Base-by-base conservation (phyloP, 2,888 invertebrate species). In the Dasysyrphus albostriatus region DNA sequence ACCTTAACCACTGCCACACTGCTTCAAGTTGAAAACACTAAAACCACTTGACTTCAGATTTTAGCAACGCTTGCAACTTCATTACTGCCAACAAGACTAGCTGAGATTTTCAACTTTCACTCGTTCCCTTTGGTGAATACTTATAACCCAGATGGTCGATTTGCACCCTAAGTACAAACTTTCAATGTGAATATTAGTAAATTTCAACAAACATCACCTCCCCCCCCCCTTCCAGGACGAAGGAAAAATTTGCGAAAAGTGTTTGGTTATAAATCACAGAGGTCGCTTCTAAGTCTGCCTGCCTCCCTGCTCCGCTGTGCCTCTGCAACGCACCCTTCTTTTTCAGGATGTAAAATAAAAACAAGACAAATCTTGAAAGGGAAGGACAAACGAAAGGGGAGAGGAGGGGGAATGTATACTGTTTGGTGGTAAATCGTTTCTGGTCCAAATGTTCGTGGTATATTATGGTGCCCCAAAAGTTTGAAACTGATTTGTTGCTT, bases 11-110 rank as follows among this genome's bases (percentile, higher is more conserved):
- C 83, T 83, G 49, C 67, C 34, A 49, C 49, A 49, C 34, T 14
- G 37, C 49, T 37, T 70, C 58, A 70, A 75, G 61, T 80, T 49
- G 70, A 58, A 78, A 87, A 87, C 87, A 87, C 87, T 87, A 83
- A 83, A 87, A 87, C 87, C 87, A 83, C 87, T 87, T 87, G 87
- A 87, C 87, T 87, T 87, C 87, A 79, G 87, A 83, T 87, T 82
- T 87, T 75, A 70, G 69, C 82, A 85, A 78, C 77, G 82, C 74
- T 78, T 85, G 51, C 82, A 82, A 87, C 87, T 87, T 82, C 87
- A 87, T 87, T 87, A 84, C 81, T 51, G 59, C 76, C 72, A 80
- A 58, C 65, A 67, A 34, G 42, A 84, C 67, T 77, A 39, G 73
- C 85, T 77, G 77, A 77, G 85, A 85, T 85, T 85, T 85, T 75